phyloP scores from a whole-genome alignment of 1,140 invertebrate genomes.

The Drosophila lacertosa region DNA sequence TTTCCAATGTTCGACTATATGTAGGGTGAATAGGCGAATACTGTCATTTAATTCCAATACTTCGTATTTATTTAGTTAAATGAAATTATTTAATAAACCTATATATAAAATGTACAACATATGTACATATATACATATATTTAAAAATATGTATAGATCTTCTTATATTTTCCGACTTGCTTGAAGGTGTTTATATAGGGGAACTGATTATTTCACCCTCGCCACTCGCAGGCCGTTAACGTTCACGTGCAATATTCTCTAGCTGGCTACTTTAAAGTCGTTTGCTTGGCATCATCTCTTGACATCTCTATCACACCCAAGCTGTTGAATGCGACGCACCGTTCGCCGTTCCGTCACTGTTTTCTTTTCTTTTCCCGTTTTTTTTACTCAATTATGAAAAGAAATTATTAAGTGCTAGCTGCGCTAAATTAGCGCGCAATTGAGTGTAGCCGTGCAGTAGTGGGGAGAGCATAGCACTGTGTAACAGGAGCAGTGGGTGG shows the following conservation, averaged over 20 bases:
- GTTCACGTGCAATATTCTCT: conserved; percentile 13
- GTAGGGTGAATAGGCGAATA: too few species aligned
- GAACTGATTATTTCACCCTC: conserved; percentile 19
- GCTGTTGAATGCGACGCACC: conserved; percentile 35
- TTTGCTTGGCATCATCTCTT: conserved; percentile 26
- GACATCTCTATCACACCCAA: conserved; percentile 47
- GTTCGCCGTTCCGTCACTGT: conserved; percentile 38
- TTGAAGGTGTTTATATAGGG: too few species aligned
- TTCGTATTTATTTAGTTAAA: too few species aligned
- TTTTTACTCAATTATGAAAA: conserved; percentile 75
- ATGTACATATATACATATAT: too few species aligned
- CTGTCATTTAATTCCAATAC: too few species aligned
- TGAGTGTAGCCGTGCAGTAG: conserved; percentile 62
- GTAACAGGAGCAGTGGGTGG: neutral
- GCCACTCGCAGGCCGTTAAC: neutral
- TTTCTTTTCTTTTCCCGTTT: conserved; percentile 6
- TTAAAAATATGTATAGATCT: too few species aligned
- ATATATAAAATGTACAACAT: too few species aligned
- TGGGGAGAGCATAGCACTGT: neutral
- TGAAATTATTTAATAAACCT: too few species aligned
- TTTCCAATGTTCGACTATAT: too few species aligned
- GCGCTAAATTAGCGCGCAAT: conserved; percentile 82
- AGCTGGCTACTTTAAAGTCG: conserved; percentile 17
- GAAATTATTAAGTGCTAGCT: conserved; percentile 81
- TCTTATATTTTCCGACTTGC: too few species aligned